A percentile compares a stretch with the other conserved stretches of the same genome.
These are phyloP conservation scores for Pantherophis guttatus DNA, from an alignment of 2,113 vertebrate genomes.

Conservation along the genomic window DNA sequence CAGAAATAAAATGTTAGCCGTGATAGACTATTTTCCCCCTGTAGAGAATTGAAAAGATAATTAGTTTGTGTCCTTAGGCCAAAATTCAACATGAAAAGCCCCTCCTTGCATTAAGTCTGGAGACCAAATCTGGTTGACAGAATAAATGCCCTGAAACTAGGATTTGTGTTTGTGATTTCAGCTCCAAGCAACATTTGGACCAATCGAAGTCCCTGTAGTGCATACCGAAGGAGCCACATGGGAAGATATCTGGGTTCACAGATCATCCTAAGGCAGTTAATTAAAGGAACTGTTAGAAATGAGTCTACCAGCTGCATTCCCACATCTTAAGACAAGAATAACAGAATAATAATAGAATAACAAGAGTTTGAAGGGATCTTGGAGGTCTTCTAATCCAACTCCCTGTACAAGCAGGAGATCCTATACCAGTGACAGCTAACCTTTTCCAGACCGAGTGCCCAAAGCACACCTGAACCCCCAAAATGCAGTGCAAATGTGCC, in stretches of 20 bases:
- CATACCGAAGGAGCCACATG: neutral
- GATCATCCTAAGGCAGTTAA: neutral
- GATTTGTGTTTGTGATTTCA: neutral
- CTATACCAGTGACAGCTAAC: too few relatives aligned
- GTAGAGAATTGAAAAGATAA: neutral
- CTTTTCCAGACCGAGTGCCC: too few relatives aligned
- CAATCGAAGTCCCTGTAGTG: neutral
- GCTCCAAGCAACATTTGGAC: neutral
- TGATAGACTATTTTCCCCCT: neutral
- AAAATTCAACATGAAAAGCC: neutral
- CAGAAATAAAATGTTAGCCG: neutral
- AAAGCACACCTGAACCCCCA: too few relatives aligned
- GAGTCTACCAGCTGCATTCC: neutral
- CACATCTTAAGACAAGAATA: neutral
- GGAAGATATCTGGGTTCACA: neutral
- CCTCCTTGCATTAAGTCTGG: neutral
- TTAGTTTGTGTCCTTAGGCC: neutral
- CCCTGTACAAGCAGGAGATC: neutral
- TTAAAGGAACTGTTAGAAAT: neutral
- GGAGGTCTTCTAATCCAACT: neutral
- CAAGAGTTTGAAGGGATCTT: neutral
- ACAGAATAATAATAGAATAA: neutral
- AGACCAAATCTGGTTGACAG: neutral
- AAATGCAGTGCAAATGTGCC: too few relatives aligned
- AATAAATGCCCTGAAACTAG: neutral